Evolutionary conservation across 2,797 vertebrate genomes (phyloP), one percentile per base, ranked within the genome.

Genomic region (Erpetoichthys calabaricus): DNA sequence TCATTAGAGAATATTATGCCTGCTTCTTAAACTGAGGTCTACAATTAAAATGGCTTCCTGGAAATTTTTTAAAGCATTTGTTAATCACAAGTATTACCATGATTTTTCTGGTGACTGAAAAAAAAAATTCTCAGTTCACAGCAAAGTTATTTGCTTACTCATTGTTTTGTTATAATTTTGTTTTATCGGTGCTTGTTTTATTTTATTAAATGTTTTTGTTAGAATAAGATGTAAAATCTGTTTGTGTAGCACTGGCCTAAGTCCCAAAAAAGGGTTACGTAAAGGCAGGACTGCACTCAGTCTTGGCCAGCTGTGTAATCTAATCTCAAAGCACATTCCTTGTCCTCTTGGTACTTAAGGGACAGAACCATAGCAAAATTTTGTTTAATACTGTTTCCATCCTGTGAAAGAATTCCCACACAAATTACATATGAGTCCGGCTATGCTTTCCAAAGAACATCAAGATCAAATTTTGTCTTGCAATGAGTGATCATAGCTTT

Each of bases 371-470:
- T 7, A 54, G 9, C 44, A 41, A 42, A 54, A 41, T 54, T 4
- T 54, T 5, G 41, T 25, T 25, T 25, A 25, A 25, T 25, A 25
- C 41, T 51, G 4, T 25, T 51, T 51, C 50, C 50, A n/a, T 51
- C 50, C 50, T 54, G 8, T 42, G 8, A 54, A 43, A 54, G 53
- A 54, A 54, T 54, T 54, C 53, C 53, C 53, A 54, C 53, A 54
- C 53, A 43, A 54, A 42, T 8, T 9, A 6, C 53, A 54, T 41
- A 42, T 6, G 10, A 54, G 41, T 42, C 53, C 45, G 42, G 42
- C 8, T 57, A 9, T 42, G 2, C 8, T 46, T 41, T 46, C 25
- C 10, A 7, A 46, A 41, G 56, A 47, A 44, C 25, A 25, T 25
- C 25, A 25, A 25, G 25, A 25, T 25, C 25, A 25, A 25, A 25